phyloP scores from a whole-genome alignment of 2,113 vertebrate genomes.

The Siphamia tubifer region DNA sequence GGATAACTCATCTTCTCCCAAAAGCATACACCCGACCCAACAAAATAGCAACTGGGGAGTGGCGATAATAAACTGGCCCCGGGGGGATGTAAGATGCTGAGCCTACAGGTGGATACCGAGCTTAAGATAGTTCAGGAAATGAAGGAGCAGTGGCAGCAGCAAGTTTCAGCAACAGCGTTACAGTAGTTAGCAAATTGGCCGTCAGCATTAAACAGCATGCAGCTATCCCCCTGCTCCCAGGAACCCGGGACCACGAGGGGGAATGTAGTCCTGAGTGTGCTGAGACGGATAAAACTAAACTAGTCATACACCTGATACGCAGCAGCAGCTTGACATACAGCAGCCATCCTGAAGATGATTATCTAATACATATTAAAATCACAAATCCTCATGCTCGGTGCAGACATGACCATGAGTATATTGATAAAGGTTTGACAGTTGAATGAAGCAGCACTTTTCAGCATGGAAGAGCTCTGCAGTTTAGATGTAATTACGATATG shows the following conservation, averaged over 20 bases:
- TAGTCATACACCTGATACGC: not conserved
- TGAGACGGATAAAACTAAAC: conserved; percentile 6
- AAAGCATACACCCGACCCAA: conserved; percentile 9
- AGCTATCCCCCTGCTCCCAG: not conserved
- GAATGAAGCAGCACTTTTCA: not conserved
- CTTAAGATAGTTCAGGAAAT: conserved; percentile 16
- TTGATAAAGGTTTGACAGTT: not conserved
- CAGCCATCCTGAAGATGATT: conserved; percentile 23
- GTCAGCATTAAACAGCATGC: not conserved
- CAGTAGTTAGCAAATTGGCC: not conserved
- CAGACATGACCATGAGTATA: not conserved
- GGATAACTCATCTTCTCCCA: conserved; percentile 7
- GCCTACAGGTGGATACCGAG: conserved; percentile 35
- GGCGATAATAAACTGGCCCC: conserved; percentile 29
- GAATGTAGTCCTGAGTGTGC: not conserved
- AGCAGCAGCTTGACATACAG: conserved; percentile 9
- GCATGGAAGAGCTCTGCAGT: not conserved
- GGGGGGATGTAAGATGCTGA: not conserved
- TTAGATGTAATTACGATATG: conserved; percentile 21
- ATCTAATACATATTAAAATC: conserved; percentile 21
- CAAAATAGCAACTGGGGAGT: conserved; percentile 19
- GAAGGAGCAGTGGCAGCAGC: not conserved
- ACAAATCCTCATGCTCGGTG: not conserved
- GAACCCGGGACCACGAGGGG: not conserved
- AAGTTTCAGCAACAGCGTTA: not conserved